Base-by-base conservation (phyloP, 2,797 vertebrate species). In the Ctenopoma kingsleyae region DNA sequence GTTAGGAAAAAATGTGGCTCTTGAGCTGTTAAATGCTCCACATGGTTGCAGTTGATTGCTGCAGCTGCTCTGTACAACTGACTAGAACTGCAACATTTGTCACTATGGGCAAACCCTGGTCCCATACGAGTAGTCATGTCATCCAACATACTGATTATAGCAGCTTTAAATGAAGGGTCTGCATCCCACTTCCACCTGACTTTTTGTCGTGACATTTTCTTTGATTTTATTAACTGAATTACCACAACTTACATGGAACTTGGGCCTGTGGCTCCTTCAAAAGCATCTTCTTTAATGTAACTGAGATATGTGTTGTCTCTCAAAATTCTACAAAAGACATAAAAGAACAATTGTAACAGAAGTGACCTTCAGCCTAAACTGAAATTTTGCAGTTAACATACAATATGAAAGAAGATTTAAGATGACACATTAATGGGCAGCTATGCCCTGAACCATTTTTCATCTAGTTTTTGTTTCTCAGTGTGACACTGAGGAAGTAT, bases 221-320 rank as follows among this genome's bases (percentile, higher is more conserved):
- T 56, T 61, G 0, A 2, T 49, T 48, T 36, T 4, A 46, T 40
- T 15, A 22, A 25, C 13, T 23, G 7, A 54, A 50, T 64, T 9
- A 13, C 19, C 35, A 30, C n/a, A 12, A 91, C 97, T 97, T 89
- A 98, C 97, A 98, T 89, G 57, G 92, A 71, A 30, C 78, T 95
- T 4, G 96, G 97, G 78, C 96, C 96, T 0, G 66, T 89, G 71
- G 96, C 94, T 54, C 96, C 96, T 84, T 84, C 90, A 77, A 98
- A 95, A 67, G 96, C 96, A 5, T 94, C 92, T 0, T 94, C 89
- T 70, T 96, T 93, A 52, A 98, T 96, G 80, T 89, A 50, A 60
- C 86, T 83, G 41, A 98, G 96, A 68, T 92, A 84, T 54, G 58
- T 85, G 62, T 98, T 98, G 85, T 94, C 93, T 83, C 94, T 96